These are phyloP conservation scores for Drosophila cognata DNA, from an alignment of 2,888 invertebrate species.

Conservation along the genomic window DNA sequence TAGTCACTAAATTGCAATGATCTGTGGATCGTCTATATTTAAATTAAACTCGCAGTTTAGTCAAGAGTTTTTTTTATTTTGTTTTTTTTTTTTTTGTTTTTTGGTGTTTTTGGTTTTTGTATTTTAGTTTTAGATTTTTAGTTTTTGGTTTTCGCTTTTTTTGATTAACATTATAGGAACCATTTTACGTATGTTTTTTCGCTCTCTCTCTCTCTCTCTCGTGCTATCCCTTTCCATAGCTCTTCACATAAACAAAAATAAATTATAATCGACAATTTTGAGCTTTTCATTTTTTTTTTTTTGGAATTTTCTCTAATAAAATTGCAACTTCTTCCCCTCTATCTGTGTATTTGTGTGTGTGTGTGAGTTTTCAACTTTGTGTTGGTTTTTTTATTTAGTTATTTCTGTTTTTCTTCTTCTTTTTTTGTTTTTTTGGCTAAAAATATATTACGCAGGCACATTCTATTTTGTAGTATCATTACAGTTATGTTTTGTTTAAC, in stretches of 20 bases:
- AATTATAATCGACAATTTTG: conserved; percentile 48
- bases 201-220: conserved; percentile 12
- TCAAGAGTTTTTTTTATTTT: conserved; percentile 37
- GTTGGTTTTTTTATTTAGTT: conserved; percentile 26
- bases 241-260: conserved; percentile 18
- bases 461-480: conserved; percentile 84
- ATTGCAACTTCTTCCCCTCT: conserved; percentile 34
- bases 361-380: conserved; percentile 51
- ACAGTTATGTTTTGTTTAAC: conserved; percentile 71
- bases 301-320: conserved; percentile 53
- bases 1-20: conserved; percentile 31
- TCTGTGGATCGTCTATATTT: conserved; percentile 31
- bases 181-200: conserved; percentile 83
- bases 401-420: conserved; percentile 45
- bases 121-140: conserved; percentile 36
- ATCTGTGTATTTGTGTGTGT: conserved; percentile 31
- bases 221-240: conserved; percentile 5
- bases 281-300: conserved; percentile 26
- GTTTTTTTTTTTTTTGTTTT: conserved; percentile 67
- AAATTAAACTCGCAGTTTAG: conserved; percentile 25
- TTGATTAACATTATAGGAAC: conserved; percentile 85
- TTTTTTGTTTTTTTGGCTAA: conserved; percentile 77
- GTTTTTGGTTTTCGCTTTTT: conserved; percentile 46
- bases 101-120: conserved; percentile 60
- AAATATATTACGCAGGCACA: conserved; percentile 84